These are phyloP conservation scores for Myotis findleyi DNA, from an alignment of 2,797 vertebrate species.

Conservation along the genomic window DNA sequence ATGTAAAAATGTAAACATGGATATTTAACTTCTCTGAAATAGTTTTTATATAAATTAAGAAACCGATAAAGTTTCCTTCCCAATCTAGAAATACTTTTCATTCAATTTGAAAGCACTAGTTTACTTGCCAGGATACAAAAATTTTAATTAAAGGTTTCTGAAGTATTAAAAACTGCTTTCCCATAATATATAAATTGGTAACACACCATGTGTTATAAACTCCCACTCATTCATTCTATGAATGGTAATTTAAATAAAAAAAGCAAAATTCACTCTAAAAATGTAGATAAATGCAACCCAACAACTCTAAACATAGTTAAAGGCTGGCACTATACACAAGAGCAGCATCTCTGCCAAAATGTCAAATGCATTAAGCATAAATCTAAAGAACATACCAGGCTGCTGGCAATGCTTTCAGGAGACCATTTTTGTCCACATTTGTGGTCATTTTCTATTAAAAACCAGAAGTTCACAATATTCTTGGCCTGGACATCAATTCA, in stretches of 20 bases:
- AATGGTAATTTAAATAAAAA: conserved; percentile 19
- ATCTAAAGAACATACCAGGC: not conserved
- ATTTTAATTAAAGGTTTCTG: conserved; percentile 34
- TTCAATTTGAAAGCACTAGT: conserved; percentile 63
- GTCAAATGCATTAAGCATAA: not conserved
- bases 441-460: conserved; percentile 12
- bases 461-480: conserved; percentile 9
- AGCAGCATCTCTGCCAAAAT: not conserved
- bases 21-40: conserved; percentile 29
- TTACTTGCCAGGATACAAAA: conserved; percentile 41
- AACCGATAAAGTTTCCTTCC: conserved; percentile 10
- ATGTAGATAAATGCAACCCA: not conserved
- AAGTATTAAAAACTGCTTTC: conserved; percentile 66
- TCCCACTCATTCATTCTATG: not conserved
- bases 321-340: not conserved
- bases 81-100: conserved; percentile 55
- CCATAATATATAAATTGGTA: not conserved
- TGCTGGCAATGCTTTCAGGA: conserved; percentile 33
- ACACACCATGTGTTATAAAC: conserved; percentile 18
- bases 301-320: not conserved
- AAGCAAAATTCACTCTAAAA: conserved; percentile 17
- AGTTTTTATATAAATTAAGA: conserved; percentile 39
- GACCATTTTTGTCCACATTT: not conserved
- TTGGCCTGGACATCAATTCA: not conserved
- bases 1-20: conserved; percentile 7